These are phyloP conservation scores for Trigoniulus corallinus DNA, from an alignment of 1,140 invertebrate species.

Conservation along the genomic window DNA sequence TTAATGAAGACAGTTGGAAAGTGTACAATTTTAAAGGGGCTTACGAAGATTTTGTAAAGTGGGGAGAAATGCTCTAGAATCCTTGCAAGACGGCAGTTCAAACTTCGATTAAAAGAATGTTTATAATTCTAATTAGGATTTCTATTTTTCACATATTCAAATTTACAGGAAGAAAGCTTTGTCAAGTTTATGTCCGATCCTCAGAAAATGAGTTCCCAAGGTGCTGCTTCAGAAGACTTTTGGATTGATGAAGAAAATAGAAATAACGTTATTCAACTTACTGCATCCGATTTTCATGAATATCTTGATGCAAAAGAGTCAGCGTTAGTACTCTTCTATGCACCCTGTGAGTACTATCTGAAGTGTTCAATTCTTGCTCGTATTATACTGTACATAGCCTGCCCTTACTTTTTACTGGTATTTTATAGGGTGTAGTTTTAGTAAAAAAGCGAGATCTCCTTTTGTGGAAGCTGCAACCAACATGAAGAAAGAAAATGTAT, in stretches of 20 bases:
- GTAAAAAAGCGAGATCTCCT: conserved; percentile 38
- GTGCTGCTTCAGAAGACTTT: conserved; percentile 19
- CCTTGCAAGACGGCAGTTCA: too few species aligned
- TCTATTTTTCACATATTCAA: conserved; percentile 6
- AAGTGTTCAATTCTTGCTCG: conserved; percentile 21
- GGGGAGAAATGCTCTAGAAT: too few species aligned
- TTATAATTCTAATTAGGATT: not conserved
- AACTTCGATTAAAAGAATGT: too few species aligned
- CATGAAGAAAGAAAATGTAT: conserved; percentile 29
- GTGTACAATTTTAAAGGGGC: too few species aligned
- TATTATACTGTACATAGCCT: conserved; percentile 26
- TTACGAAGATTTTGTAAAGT: too few species aligned
- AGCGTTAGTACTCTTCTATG: conserved; percentile 40
- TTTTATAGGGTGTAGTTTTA: conserved; percentile 38
- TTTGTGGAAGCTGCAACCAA: conserved; percentile 33
- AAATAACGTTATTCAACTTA: conserved; percentile 33
- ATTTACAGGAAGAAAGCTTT: conserved; percentile 41
- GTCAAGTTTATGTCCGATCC: conserved; percentile 46
- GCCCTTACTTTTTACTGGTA: conserved; percentile 1
- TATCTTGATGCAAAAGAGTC: conserved; percentile 30
- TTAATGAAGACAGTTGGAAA: too few species aligned
- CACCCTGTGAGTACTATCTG: conserved; percentile 35
- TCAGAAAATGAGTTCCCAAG: conserved; percentile 23
- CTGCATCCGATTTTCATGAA: conserved; percentile 31
- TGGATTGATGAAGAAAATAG: conserved; percentile 29